These are phyloP conservation scores for Mizuhopecten yessoensis DNA, from an alignment of 1,140 invertebrate genomes.

Conservation along the genomic window DNA sequence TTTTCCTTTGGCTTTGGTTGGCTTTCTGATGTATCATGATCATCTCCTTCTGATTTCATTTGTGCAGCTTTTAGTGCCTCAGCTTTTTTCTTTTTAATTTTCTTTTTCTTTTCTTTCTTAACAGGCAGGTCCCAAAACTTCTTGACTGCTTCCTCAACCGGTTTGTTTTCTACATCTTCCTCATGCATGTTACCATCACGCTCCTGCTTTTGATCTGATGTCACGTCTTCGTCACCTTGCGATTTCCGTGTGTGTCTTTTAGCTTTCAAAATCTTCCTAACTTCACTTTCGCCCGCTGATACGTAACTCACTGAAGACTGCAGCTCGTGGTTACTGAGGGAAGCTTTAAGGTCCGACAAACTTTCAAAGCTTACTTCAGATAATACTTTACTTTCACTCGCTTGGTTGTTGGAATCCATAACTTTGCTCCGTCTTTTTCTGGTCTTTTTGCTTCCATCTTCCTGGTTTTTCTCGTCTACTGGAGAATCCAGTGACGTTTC, in stretches of 20 bases:
- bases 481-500: not conserved
- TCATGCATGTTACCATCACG: not conserved
- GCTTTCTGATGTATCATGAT: not conserved
- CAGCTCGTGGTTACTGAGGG: not conserved
- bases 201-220: not conserved
- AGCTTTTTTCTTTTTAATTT: not conserved
- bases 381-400: not conserved
- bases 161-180: not conserved
- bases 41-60: not conserved
- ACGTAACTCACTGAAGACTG: too few species aligned
- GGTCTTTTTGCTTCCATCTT: not conserved
- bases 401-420: not conserved
- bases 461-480: not conserved
- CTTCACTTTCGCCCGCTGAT: not conserved
- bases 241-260: not conserved
- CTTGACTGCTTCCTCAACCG: not conserved
- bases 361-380: not conserved
- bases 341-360: not conserved
- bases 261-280: slow-evolving; percentile 29
- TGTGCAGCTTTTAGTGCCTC: not conserved
- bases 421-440: slow-evolving; percentile 3
- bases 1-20: slow-evolving; percentile 30
- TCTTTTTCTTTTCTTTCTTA: slow-evolving; percentile 48
- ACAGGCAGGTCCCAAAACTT: slow-evolving; percentile 43
- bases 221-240: not conserved